phyloP scores from a whole-genome alignment of 2,113 vertebrate species.

The Cacatua alba region DNA sequence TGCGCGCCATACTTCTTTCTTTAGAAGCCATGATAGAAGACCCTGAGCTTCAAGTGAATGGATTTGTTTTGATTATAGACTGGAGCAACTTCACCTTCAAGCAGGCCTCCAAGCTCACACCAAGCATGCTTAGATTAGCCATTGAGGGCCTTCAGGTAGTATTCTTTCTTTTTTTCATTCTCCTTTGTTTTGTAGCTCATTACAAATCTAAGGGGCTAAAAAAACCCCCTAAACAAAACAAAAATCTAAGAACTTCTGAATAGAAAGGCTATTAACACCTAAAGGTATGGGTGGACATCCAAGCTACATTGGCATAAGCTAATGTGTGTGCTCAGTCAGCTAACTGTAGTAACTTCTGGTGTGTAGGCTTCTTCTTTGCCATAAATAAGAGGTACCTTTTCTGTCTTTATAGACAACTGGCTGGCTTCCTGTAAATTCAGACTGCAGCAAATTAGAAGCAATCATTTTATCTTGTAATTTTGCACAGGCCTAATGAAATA shows the following conservation, averaged over 20 bases:
- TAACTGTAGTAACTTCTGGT: not conserved
- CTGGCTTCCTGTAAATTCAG: not conserved
- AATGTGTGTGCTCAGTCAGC: not conserved
- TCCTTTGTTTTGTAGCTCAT: not conserved
- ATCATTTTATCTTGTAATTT: not conserved
- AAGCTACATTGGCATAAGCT: not conserved
- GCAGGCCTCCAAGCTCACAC: conserved; percentile 96
- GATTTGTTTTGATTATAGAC: conserved; percentile 99
- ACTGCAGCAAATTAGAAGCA: not conserved
- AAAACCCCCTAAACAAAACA: not conserved
- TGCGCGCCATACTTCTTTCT: conserved; percentile 94
- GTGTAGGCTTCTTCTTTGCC: not conserved
- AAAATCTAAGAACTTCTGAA: not conserved
- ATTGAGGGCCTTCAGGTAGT: conserved; percentile 97
- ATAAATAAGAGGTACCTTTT: not conserved
- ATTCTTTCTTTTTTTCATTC: not conserved
- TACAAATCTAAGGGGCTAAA: not conserved
- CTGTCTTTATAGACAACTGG: not conserved
- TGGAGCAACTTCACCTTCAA: conserved; percentile 99
- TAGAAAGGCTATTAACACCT: not conserved
- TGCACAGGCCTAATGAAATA: not conserved
- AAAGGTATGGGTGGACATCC: not conserved
- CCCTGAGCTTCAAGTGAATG: conserved; percentile 96
- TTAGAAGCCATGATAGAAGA: conserved; percentile 98
- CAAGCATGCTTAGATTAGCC: conserved; percentile 95